Evolutionary conservation across 2,888 invertebrate species (phyloP), one percentile per base, ranked within the genome.

Genomic region (Crocallis elinguaria): DNA sequence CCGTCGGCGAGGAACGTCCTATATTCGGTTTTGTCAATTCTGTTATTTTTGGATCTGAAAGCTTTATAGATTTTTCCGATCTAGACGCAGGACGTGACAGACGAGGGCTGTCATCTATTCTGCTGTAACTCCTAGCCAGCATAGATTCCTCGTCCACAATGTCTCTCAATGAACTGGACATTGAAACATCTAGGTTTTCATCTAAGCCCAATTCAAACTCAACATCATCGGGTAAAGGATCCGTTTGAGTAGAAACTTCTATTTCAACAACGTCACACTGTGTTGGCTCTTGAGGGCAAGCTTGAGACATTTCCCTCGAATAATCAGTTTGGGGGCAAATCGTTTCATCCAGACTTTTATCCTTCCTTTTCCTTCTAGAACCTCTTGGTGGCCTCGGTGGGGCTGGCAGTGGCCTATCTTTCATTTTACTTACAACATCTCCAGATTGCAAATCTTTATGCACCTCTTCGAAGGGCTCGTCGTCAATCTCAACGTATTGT

Each of bases 231-330:
- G 96, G 96, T 33, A 97, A 79, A 0, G 96, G 96, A 82, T 97
- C 97, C 0, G 97, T 97, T 85, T 97, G 97, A 0, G 96, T 96
- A 0, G 96, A 96, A 3, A 95, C 95, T 73, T 95, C 95, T 16
- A 94, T 94, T 82, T 96, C 96, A 56, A 93, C 77, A 14, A 92
- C 71, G 60, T 87, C 79, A 38, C 89, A 86, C 50, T 74, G 78
- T 12, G 54, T 48, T 44, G 73, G 66, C 13, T 79, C 75, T 44
- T 69, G 63, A 3, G 56, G 56, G 33, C 62, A 69, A 27, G 60
- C 59, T 7, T 66, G 54, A n/a, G 66, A 62, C n/a, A 65, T 46
- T 35, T 75, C 74, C 13, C 66, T 58, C 7, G 61, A 52, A 39
- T 59, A 64, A 23, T 75, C 72, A 13, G 53, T 49, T 37, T 67